A percentile compares a stretch with the other conserved stretches of the same genome.
Conservation (phyloP, 2,113 vertebrate species). For the Puntigrus tetrazona region DNA sequence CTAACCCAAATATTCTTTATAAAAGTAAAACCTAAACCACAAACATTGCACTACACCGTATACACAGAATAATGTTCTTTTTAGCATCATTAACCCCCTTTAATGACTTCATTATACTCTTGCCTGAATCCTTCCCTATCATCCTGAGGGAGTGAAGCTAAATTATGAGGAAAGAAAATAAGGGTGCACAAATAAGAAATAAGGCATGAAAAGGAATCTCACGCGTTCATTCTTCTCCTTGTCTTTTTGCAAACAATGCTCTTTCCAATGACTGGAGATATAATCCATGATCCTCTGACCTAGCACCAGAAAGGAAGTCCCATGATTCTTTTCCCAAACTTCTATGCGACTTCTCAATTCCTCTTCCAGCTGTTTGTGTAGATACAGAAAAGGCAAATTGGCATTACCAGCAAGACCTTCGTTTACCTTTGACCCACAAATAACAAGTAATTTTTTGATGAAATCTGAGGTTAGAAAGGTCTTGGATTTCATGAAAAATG, state of each 20-base stretch:
- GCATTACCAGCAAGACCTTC: neutral
- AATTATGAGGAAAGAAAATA: neutral
- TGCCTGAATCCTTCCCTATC: neutral
- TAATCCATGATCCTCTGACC: constrained; percentile 66
- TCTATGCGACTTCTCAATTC: constrained; percentile 63
- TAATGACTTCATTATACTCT: too few relatives aligned
- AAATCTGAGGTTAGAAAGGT: neutral
- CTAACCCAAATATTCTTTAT: too few relatives aligned
- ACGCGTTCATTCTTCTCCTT: constrained; percentile 69
- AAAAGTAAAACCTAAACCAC: too few relatives aligned
- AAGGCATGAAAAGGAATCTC: constrained; percentile 30
- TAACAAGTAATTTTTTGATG: neutral
- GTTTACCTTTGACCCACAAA: neutral
- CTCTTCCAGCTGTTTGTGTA: constrained; percentile 65
- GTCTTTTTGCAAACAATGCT: constrained; percentile 62
- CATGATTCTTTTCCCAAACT: constrained; percentile 60
- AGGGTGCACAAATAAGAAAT: neutral
- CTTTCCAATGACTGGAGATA: constrained; percentile 66
- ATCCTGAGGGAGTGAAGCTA: neutral
- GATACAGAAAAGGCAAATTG: neutral
- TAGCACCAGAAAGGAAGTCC: constrained; percentile 60
- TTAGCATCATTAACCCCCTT: too few relatives aligned
- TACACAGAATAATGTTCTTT: too few relatives aligned
- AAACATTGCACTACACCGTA: too few relatives aligned
- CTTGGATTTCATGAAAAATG: too few relatives aligned